Conservation (phyloP, 2,888 invertebrate species). For the Spodoptera littoralis region DNA sequence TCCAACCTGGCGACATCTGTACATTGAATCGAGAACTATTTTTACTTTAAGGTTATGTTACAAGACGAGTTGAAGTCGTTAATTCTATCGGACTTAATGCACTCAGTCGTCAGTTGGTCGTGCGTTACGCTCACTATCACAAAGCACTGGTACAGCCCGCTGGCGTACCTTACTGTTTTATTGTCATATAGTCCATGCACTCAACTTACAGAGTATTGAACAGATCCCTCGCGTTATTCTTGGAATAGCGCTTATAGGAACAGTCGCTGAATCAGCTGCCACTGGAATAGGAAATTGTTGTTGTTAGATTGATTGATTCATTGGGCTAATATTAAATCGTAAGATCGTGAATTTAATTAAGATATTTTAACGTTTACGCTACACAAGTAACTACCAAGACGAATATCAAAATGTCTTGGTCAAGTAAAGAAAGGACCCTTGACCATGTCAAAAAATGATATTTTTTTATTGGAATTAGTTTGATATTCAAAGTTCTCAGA, state of each 20-base stretch:
- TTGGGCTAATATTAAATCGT: too few species aligned
- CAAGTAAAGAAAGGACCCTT: too few species aligned
- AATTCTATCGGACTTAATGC: constrained; percentile 40
- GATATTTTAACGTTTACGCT: too few species aligned
- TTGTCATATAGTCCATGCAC: constrained; percentile 42
- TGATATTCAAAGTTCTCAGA: too few species aligned
- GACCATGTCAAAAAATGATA: too few species aligned
- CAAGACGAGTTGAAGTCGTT: constrained; percentile 32
- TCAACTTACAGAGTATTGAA: constrained; percentile 82
- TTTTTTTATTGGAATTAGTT: too few species aligned
- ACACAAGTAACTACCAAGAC: too few species aligned
- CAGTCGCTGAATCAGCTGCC: constrained; percentile 88
- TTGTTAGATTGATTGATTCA: too few species aligned
- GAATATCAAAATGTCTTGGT: too few species aligned
- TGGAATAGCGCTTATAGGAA: constrained; percentile 86
- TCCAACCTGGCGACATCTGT: constrained; percentile 1
- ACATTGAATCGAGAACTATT: constrained; percentile 31
- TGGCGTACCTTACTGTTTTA: constrained; percentile 46
- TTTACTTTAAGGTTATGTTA: constrained; percentile 13
- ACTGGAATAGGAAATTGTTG: constrained; percentile 68
- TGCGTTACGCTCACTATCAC: constrained; percentile 66
- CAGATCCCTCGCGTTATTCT: constrained; percentile 85
- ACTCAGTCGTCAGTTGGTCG: constrained; percentile 58
- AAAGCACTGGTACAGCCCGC: constrained; percentile 61
- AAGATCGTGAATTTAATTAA: too few species aligned